Conservation (phyloP, 2,888 invertebrate genomes). For the Xestia xanthographa region DNA sequence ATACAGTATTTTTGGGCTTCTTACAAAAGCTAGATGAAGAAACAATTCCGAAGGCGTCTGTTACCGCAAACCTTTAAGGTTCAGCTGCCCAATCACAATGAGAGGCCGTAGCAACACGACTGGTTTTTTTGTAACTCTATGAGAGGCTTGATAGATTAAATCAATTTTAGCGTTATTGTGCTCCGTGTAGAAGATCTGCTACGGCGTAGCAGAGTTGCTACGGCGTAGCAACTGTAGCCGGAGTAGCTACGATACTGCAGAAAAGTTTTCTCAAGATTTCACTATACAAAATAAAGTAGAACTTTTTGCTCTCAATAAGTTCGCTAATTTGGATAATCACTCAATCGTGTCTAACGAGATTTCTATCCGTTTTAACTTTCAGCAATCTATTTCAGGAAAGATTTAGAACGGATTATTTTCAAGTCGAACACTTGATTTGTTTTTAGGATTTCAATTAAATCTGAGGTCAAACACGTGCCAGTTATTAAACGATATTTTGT, state of each 20-base stretch:
- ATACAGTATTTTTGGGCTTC: neutral
- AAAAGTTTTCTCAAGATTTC: constrained; percentile 4
- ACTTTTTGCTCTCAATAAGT: constrained; percentile 40
- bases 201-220: constrained; percentile 20
- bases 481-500: neutral
- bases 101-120: neutral
- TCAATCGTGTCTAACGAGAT: constrained; percentile 47
- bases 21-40: neutral
- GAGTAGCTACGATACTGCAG: neutral
- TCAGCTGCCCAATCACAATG: neutral
- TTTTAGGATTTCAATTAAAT: constrained; percentile 15
- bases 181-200: neutral
- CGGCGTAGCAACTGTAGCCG: constrained; percentile 24
- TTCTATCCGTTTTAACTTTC: constrained; percentile 42
- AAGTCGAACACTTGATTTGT: constrained; percentile 10
- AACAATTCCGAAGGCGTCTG: neutral
- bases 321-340: constrained; percentile 53
- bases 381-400: constrained; percentile 37
- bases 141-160: neutral
- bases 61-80: neutral
- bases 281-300: constrained; percentile 14
- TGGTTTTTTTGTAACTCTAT: neutral
- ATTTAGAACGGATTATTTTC: constrained; percentile 28
- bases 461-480: neutral
- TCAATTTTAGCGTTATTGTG: neutral